Percentiles rank a stretch among this genome's conserved stretches.
Evolutionary conservation across 2,888 invertebrate species (phyloP).

Genomic region (Mesochorus sp.): DNA sequence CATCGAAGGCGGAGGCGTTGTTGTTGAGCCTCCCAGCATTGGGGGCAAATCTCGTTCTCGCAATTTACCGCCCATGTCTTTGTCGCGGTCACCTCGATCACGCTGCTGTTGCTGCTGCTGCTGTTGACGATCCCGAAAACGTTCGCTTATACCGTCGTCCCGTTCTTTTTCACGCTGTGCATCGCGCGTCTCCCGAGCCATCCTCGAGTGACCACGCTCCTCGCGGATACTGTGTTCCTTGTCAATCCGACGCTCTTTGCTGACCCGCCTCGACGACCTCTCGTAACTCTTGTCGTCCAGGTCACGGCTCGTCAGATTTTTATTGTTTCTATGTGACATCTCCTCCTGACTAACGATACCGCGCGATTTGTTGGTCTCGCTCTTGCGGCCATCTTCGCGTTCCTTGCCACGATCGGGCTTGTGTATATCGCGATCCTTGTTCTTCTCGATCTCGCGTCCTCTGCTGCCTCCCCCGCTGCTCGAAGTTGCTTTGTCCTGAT

Average conservation of each 20-base stretch:
- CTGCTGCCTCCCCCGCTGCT: too few species aligned
- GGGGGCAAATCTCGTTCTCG: constrained; percentile 74
- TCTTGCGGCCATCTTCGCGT: constrained; percentile 74
- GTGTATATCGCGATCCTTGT: constrained; percentile 76
- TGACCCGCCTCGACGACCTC: constrained; percentile 83
- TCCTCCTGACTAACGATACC: constrained; percentile 76
- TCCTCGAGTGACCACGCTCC: constrained; percentile 71
- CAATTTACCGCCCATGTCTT: constrained; percentile 54
- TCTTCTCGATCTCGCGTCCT: constrained; percentile 74
- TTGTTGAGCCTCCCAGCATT: constrained; percentile 42
- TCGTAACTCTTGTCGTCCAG: constrained; percentile 77
- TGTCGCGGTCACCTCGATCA: constrained; percentile 80
- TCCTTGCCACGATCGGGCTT: constrained; percentile 78
- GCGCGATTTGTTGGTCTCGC: constrained; percentile 68
- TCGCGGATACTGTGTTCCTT: constrained; percentile 74
- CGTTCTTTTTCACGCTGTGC: constrained; percentile 72
- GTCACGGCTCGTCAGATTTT: constrained; percentile 77
- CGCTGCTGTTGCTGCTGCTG: too few species aligned
- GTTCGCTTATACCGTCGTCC: constrained; percentile 85
- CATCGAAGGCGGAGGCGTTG: constrained; percentile 44
- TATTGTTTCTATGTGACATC: constrained; percentile 77
- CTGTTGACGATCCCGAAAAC: constrained; percentile 86
- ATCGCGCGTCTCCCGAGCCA: constrained; percentile 64
- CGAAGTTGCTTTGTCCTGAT: constrained; percentile 71
- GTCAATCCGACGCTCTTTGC: constrained; percentile 75